Percentiles rank a stretch among this genome's conserved stretches.
These are phyloP conservation scores for Dipodomys merriami DNA, from an alignment of 2,113 vertebrate species.

Conservation along the genomic window DNA sequence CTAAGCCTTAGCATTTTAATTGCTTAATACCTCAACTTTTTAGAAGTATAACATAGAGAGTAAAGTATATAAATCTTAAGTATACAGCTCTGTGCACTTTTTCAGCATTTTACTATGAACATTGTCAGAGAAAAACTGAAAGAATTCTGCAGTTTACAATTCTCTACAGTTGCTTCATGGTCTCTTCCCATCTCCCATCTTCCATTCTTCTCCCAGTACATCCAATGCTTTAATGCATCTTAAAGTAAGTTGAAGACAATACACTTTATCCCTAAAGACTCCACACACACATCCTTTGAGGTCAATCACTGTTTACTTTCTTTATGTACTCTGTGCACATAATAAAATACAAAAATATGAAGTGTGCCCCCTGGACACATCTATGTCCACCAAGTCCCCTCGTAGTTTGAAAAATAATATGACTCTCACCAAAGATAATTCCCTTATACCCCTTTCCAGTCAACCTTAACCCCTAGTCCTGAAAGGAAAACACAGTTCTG, in stretches of 20 bases:
- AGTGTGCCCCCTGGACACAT: rapidly evolving
- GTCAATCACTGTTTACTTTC: background rate
- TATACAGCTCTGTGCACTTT: background rate
- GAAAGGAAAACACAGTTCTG: background rate
- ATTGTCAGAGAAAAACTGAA: background rate
- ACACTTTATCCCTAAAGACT: background rate
- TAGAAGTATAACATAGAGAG: background rate
- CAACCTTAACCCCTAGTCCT: background rate
- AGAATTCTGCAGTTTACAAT: rapidly evolving
- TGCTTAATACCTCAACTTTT: background rate
- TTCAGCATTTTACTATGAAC: background rate
- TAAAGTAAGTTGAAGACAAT: background rate
- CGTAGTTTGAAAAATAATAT: too few species aligned
- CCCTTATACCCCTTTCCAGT: background rate
- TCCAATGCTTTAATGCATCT: background rate
- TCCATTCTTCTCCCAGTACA: background rate
- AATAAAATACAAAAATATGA: background rate
- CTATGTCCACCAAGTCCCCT: background rate
- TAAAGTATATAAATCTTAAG: background rate
- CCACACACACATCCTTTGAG: background rate
- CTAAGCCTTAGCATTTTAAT: background rate
- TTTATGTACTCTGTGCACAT: background rate
- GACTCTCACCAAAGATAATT: background rate
- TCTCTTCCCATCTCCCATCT: rapidly evolving
- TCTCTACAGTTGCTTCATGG: background rate